Conservation (phyloP, 2,888 invertebrate species). For the Pseudococcus jackbeardsleyi region DNA sequence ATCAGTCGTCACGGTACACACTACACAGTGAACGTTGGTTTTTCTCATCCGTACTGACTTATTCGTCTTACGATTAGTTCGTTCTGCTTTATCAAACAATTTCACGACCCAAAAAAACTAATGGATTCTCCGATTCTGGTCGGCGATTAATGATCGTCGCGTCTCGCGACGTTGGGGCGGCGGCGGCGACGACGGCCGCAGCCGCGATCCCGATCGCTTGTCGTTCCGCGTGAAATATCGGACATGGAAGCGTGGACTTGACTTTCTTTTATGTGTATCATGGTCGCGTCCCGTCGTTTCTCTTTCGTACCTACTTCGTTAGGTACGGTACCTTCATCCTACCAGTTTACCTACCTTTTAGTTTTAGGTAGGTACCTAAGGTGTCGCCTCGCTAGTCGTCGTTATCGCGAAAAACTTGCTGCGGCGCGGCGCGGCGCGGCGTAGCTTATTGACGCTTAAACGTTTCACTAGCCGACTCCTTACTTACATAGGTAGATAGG, state of each 20-base stretch:
- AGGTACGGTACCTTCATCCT: too few relatives aligned
- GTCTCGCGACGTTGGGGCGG: background rate
- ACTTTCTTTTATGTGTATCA: conserved; percentile 5
- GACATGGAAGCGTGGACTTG: conserved; percentile 9
- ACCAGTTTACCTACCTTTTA: too few relatives aligned
- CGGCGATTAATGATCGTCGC: background rate
- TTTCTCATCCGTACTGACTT: background rate
- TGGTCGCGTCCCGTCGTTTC: background rate
- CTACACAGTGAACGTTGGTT: too few relatives aligned
- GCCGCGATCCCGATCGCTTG: background rate
- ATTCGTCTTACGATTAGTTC: conserved; percentile 15
- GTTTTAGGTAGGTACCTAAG: too few relatives aligned
- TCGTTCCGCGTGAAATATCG: background rate
- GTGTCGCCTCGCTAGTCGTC: too few relatives aligned
- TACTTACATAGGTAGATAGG: too few relatives aligned
- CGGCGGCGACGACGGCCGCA: background rate
- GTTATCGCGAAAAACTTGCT: too few relatives aligned
- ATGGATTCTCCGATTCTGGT: background rate
- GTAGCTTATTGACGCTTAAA: too few relatives aligned
- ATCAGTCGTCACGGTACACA: too few relatives aligned
- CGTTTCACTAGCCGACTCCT: too few relatives aligned
- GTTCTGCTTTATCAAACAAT: conserved; percentile 58
- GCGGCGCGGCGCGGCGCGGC: too few relatives aligned
- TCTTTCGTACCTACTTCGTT: too few relatives aligned
- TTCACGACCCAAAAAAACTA: conserved; percentile 60